Evolutionary conservation across 1,140 invertebrate species (phyloP).

Genomic region (Mycetomoellerius zeteki): DNA sequence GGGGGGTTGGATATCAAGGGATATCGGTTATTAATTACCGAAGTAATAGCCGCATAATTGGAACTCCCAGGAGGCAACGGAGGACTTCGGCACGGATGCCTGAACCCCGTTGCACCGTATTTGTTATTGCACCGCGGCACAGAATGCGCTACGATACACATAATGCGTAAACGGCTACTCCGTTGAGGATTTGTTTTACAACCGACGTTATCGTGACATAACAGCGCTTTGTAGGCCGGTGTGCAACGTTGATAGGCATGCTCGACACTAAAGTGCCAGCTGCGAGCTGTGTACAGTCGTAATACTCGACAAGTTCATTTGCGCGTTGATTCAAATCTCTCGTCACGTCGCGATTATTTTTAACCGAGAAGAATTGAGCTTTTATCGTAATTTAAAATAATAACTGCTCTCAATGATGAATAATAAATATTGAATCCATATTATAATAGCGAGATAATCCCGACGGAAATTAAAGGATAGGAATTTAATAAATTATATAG

Average conservation of each 20-base stretch:
- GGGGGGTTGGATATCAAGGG: slow-evolving; percentile 70
- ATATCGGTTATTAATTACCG: slow-evolving; percentile 78
- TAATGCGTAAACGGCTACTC: slow-evolving; percentile 40
- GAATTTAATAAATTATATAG: slow-evolving; percentile 38
- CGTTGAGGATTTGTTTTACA: slow-evolving; percentile 60
- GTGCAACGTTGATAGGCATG: slow-evolving; percentile 46
- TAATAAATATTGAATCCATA: slow-evolving; percentile 52
- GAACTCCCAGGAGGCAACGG: slow-evolving; percentile 56
- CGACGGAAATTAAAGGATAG: slow-evolving; percentile 46
- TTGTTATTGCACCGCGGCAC: slow-evolving; percentile 32
- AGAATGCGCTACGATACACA: slow-evolving; percentile 35
- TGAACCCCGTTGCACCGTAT: slow-evolving; percentile 40
- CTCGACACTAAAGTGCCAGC: slow-evolving; percentile 44
- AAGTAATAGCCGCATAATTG: slow-evolving; percentile 78
- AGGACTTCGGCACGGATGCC: slow-evolving; percentile 38
- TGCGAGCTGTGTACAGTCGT: neutral
- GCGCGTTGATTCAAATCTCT: slow-evolving; percentile 27
- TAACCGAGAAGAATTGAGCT: neutral
- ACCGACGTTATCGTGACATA: slow-evolving; percentile 24
- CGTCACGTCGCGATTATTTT: slow-evolving; percentile 8
- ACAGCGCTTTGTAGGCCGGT: slow-evolving; percentile 29
- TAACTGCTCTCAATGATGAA: neutral
- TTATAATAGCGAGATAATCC: slow-evolving; percentile 23
- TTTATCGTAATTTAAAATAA: slow-evolving; percentile 33
- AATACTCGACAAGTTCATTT: slow-evolving; percentile 11